These are phyloP conservation scores for Helobdella robusta DNA, from an alignment of 2,888 invertebrate species.

Conservation along the genomic window DNA sequence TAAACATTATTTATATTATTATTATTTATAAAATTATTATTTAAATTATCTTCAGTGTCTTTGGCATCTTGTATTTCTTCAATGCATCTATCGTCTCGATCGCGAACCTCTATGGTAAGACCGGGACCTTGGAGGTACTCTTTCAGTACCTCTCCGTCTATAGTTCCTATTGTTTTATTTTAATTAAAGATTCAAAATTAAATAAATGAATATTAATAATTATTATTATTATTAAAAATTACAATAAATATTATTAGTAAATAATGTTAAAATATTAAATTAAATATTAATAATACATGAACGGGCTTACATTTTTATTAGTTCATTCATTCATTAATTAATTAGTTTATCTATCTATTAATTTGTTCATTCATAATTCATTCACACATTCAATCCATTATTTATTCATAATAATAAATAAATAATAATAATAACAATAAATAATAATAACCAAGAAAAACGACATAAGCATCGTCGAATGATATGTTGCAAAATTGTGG, in stretches of 20 bases:
- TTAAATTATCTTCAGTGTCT: too few species aligned
- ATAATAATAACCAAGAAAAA: slow-evolving; percentile 41
- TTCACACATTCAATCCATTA: too few species aligned
- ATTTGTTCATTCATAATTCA: background rate
- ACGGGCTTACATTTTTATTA: background rate
- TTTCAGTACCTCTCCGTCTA: slow-evolving; percentile 41
- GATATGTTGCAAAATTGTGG: slow-evolving; percentile 42
- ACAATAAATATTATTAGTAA: background rate
- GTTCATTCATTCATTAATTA: background rate
- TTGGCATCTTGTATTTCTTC: slow-evolving; percentile 39
- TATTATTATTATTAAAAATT: background rate
- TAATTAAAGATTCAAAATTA: background rate
- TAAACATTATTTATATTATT: too few species aligned
- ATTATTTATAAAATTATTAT: too few species aligned
- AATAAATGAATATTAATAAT: too few species aligned
- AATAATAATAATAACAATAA: background rate
- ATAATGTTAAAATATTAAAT: too few species aligned
- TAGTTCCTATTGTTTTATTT: slow-evolving; percentile 36
- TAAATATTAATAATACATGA: background rate
- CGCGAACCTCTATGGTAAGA: slow-evolving; percentile 47
- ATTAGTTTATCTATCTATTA: background rate
- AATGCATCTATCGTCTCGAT: slow-evolving; percentile 47
- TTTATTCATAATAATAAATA: too few species aligned
- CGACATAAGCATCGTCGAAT: slow-evolving; percentile 48
- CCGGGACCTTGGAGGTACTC: slow-evolving; percentile 46